Percentiles rank a stretch among this genome's conserved stretches.
These are phyloP conservation scores for Catharus bicknelli DNA, from an alignment of 2,113 vertebrate species.

Conservation along the genomic window DNA sequence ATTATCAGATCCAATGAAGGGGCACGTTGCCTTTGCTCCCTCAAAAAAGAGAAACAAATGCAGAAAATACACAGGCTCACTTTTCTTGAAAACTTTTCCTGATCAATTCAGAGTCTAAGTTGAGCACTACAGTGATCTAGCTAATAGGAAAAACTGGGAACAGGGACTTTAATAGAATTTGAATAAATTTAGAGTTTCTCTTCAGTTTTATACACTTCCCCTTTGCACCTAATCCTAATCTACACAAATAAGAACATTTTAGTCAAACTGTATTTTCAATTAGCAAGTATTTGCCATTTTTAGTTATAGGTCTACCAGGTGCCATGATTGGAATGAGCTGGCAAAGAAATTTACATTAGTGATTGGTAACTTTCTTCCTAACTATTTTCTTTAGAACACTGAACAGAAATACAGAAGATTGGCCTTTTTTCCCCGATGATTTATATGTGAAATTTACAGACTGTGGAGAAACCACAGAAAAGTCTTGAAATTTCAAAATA, in stretches of 20 bases:
- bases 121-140: background rate
- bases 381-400: background rate
- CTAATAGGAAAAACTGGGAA: background rate
- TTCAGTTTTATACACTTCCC: background rate
- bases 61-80: background rate
- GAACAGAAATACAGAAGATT: background rate
- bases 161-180: background rate
- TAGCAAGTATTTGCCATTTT: background rate
- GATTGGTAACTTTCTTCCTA: background rate
- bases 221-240: background rate
- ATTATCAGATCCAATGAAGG: background rate
- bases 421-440: background rate
- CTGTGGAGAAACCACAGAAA: background rate
- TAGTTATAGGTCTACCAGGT: background rate
- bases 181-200: background rate
- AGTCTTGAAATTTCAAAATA: background rate
- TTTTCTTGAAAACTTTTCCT: background rate
- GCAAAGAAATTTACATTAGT: background rate
- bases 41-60: background rate
- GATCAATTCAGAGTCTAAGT: background rate
- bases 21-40: background rate
- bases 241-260: background rate
- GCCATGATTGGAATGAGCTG: background rate
- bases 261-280: background rate
- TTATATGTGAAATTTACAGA: constrained; percentile 9